These are phyloP conservation scores for Grapholita molesta DNA, from an alignment of 1,140 invertebrate genomes.

Conservation along the genomic window DNA sequence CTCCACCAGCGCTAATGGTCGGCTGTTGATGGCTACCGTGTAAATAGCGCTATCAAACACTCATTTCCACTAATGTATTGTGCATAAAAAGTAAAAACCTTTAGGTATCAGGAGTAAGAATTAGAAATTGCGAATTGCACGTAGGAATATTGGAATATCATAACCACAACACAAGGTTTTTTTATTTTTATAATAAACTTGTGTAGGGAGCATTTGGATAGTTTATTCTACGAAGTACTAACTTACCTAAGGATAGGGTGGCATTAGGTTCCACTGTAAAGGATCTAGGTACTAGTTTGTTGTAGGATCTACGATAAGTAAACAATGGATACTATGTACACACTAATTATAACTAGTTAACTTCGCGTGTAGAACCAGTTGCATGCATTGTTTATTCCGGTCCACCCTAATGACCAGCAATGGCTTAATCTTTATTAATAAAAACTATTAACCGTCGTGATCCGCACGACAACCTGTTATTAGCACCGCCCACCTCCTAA, in stretches of 20 bases:
- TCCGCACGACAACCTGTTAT: conserved; percentile 34
- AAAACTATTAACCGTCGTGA: conserved; percentile 22
- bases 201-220: too few species aligned
- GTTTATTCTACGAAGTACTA: too few species aligned
- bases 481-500: conserved; percentile 22
- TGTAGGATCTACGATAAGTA: too few species aligned
- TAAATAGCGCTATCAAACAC: not conserved
- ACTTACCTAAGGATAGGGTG: too few species aligned
- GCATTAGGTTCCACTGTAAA: too few species aligned
- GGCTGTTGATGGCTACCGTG: not conserved
- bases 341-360: not conserved
- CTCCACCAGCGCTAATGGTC: not conserved
- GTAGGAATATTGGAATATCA: too few species aligned
- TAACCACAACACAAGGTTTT: too few species aligned
- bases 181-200: too few species aligned
- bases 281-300: not conserved
- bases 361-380: not conserved
- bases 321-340: not conserved
- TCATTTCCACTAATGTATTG: not conserved
- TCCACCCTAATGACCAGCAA: conserved; percentile 31
- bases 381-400: conserved; percentile 14
- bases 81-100: not conserved
- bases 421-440: conserved; percentile 36
- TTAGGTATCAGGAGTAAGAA: too few species aligned
- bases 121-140: too few species aligned